Conservation (phyloP, 2,797 vertebrate genomes). For the Sebastes hubbsi region DNA sequence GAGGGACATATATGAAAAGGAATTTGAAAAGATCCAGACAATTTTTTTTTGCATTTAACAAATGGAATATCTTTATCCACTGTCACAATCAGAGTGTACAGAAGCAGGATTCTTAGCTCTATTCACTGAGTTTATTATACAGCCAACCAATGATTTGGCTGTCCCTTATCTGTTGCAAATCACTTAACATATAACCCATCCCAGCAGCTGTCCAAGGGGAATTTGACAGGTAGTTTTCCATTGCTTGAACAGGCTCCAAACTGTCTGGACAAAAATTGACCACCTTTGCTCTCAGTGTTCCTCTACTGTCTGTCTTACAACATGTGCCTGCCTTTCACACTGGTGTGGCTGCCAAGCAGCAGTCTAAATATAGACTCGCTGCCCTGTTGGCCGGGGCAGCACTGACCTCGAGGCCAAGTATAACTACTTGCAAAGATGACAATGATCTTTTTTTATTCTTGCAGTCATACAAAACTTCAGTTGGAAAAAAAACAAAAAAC, state of each 20-base stretch:
- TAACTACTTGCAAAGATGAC: slow-evolving; percentile 52
- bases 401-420: slow-evolving; percentile 62
- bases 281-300: slow-evolving; percentile 68
- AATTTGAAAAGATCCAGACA: not conserved
- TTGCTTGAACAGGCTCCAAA: slow-evolving; percentile 67
- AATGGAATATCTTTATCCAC: not conserved
- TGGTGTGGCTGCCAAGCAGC: slow-evolving; percentile 62
- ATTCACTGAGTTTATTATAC: not conserved
- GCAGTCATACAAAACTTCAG: not conserved
- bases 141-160: not conserved
- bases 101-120: not conserved
- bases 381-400: slow-evolving; percentile 54
- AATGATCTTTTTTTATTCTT: slow-evolving; percentile 29
- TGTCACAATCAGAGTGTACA: not conserved
- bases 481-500: not conserved
- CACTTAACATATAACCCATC: not conserved
- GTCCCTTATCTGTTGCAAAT: slow-evolving; percentile 1
- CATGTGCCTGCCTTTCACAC: slow-evolving; percentile 64
- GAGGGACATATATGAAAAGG: not conserved
- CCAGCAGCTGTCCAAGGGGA: slow-evolving; percentile 34
- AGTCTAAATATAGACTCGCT: slow-evolving; percentile 71
- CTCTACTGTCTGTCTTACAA: slow-evolving; percentile 51
- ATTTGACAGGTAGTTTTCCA: slow-evolving; percentile 54
- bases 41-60: not conserved
- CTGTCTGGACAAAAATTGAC: slow-evolving; percentile 66